Conservation (phyloP, 2,113 vertebrate genomes). For the Salvelinus sp. region DNA sequence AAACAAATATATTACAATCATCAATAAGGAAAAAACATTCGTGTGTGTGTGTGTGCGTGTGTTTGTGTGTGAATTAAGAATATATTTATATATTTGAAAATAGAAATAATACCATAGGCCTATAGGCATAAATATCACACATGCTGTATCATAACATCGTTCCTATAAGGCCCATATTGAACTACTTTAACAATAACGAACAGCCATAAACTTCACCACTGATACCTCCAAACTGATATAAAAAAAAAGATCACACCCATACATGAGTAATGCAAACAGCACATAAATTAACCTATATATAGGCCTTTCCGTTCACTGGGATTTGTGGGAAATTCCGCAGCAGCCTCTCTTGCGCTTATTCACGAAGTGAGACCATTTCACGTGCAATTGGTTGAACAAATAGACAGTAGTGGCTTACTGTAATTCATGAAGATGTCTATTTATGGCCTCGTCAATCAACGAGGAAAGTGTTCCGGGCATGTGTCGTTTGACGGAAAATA, state of each 20-base stretch:
- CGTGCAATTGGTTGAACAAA: slow-evolving; percentile 3
- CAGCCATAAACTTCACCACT: not conserved
- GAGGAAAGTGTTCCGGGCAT: slow-evolving; percentile 31
- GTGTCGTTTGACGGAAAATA: slow-evolving; percentile 50
- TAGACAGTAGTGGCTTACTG: slow-evolving; percentile 5
- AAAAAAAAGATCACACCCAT: not conserved
- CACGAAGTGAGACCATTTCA: slow-evolving; percentile 9
- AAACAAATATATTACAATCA: no score
- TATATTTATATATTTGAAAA: not conserved
- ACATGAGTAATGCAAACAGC: slow-evolving; percentile 12
- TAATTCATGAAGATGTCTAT: slow-evolving; percentile 35
- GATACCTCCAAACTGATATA: not conserved
- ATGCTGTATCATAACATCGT: not conserved
- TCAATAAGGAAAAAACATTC: no score
- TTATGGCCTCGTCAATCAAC: slow-evolving; percentile 39
- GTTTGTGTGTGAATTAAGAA: not conserved
- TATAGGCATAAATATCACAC: not conserved
- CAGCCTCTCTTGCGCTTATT: not conserved
- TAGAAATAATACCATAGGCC: not conserved
- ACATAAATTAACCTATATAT: slow-evolving; percentile 15
- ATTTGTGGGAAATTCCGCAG: not conserved
- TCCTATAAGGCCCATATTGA: not conserved
- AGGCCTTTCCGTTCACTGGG: not conserved
- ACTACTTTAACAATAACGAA: not conserved
- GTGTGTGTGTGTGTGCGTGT: not conserved